Evolutionary conservation across 2,113 vertebrate species (phyloP), one percentile per base, ranked within the genome.

Genomic region (Pachypanchax playfairii): DNA sequence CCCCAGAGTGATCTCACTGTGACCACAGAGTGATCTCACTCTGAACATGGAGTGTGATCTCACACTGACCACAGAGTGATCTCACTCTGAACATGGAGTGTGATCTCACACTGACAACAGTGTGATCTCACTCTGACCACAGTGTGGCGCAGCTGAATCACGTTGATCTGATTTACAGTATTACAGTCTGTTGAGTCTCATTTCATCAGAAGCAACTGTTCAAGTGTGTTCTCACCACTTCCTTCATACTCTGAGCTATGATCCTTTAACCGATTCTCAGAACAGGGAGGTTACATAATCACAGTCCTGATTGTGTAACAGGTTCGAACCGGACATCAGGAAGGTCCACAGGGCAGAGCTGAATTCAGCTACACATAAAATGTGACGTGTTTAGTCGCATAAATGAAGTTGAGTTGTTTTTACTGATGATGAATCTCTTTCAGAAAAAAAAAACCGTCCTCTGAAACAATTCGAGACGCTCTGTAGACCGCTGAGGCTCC

Each of bases 241-340:
- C 24, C 4, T 18, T n/a, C 25, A 4, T n/a, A 48, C 18, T 38
- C 31, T 62, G 35, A 55, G 11, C 39, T 50, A 3, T 6, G 42
- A 46, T 35, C 28, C n/a, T n/a, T n/a, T n/a, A n/a, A n/a, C n/a
- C n/a, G n/a, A n/a, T n/a, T 41, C 64, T 22, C 11, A 46, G 42
- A 44, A 42, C 25, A 26, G 17, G 20, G 31, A 26, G 5, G 48
- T 88, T 85, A 85, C 43, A 74, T 83, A 82, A 91, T 81, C 29
- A 53, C 36, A 38, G 49, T 73, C 43, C 67, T 69, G 58, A 74
- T 86, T 87, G 84, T 85, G 54, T 80, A 87, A 86, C 65, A 59
- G 62, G 41, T 20, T 22, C 29, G 35, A 26, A 33, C 39, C 42
- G 47, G 31, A 65, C 66, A 63, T 52, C 26, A 1, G 26, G n/a